Evolutionary conservation across 2,888 invertebrate species (phyloP), one percentile per base, ranked within the genome.

Genomic region (Drosophila neonasuta): DNA sequence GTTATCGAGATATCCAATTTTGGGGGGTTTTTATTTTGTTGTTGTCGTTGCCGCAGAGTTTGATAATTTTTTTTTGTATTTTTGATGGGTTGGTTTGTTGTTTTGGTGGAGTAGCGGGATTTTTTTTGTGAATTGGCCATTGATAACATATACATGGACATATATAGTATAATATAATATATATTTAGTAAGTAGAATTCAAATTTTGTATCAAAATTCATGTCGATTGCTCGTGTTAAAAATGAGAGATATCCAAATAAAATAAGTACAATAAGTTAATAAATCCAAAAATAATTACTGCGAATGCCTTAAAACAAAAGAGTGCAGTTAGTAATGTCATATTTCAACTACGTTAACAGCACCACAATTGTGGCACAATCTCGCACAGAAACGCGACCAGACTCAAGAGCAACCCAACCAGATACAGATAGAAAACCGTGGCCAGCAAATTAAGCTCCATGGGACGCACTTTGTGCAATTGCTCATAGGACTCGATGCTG

Each of bases 311-410:
- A 75, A 68, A 59, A 39, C 49, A 61, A 56, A 61, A 72, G 50
- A 72, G 57, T 76, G 85, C 75, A 41, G 74, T 82, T 83, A 83
- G 81, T 77, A 77, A 15, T 24, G 24, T 24, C 24, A 36, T n/a
- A 36, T n/a, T 42, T n/a, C 32, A 52, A 41, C 75, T 74, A 76
- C 56, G 34, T 54, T 69, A 56, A 65, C 30, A 30, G 15, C 15
- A 58, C 15, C 36, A 36, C 36, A 36, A n/a, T 20, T 48, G 45
- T 10, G 54, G 29, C 32, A 32, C 45, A 54, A 70, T 61, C 59
- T 82, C 82, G 44, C 69, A 11, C 10, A 80, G 42, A 48, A 86
- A 83, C 32, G 52, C 66, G 11, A 63, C 11, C 3, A 77, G 11
- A 45, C 83, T 71, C 17, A 62, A 45, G 30, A 58, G 1, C 24